These are phyloP conservation scores for Syrmaticus mikado DNA, from an alignment of 2,113 vertebrate species.

Conservation along the genomic window DNA sequence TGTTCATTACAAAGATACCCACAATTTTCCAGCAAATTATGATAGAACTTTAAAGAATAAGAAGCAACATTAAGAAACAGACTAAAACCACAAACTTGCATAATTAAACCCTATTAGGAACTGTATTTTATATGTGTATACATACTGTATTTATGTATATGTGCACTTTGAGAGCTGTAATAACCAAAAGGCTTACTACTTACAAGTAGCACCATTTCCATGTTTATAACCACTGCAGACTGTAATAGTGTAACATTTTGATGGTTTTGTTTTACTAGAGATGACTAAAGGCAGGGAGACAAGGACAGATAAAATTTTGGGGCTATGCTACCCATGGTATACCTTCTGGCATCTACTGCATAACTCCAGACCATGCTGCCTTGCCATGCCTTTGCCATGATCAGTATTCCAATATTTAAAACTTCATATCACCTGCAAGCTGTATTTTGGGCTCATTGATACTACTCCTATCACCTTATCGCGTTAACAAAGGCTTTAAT, in stretches of 20 bases:
- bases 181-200: background rate
- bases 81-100: background rate
- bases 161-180: background rate
- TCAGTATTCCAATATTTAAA: background rate
- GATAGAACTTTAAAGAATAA: background rate
- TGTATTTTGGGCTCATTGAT: background rate
- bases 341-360: background rate
- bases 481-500: background rate
- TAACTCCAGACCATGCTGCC: background rate
- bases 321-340: background rate
- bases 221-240: background rate
- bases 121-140: background rate
- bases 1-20: background rate
- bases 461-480: background rate
- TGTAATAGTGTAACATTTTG: background rate
- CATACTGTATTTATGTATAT: fast-evolving
- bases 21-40: background rate
- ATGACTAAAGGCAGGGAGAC: background rate
- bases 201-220: background rate
- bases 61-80: background rate
- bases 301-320: background rate
- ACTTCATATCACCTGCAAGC: background rate
- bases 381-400: background rate
- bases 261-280: background rate
- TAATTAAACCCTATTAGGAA: background rate